Base-by-base conservation (phyloP, 2,113 vertebrate genomes). In the Chamaea fasciata region DNA sequence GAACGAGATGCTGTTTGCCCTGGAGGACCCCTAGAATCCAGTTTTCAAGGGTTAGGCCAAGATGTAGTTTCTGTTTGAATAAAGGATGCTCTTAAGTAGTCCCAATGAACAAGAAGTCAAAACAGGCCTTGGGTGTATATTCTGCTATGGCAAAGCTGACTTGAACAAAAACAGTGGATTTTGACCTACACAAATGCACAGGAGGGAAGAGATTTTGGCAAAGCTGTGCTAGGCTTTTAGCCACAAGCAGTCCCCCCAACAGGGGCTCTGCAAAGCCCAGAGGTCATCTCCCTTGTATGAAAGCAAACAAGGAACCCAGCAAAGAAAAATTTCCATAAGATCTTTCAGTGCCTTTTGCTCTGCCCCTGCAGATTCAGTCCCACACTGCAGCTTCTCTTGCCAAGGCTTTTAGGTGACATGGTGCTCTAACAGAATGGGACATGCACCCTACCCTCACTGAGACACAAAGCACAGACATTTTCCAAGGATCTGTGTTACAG, bases 271-370 rank as follows among this genome's bases (percentile, higher is more conserved):
- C 33, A 88, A 93, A 88, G 39, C 39, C 28, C 35, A 83, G 79
- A 86, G 47, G 52, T 87, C 56, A 33, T 53, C 47, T 83, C 41
- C 27, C 44, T 42, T 50, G 13, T 10, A 0, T 41, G n/a, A 92
- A 95, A 86, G 60, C 59, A 73, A 95, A 92, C 11, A 4, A 76
- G 44, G 12, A 91, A 23, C 11, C 22, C 49, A 83, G 75, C n/a
- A 60, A 83, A 53, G 44, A 75, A 86, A 90, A 59, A 70, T 83
- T 95, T 17, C 68, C 44, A 33, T 20, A 69, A 8, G 21, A 87
- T 89, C 77, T 91, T 81, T 89, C 86, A 69, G 92, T 18, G 19
- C 67, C 91, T 86, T 91, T 42, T 55, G 90, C 83, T 93, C 84
- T 91, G 70, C 75, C 39, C 39, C 70, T 76, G 60, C 55, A 92